phyloP scores from a whole-genome alignment of 2,888 invertebrate genomes.

The Glaucopsyche alexis region DNA sequence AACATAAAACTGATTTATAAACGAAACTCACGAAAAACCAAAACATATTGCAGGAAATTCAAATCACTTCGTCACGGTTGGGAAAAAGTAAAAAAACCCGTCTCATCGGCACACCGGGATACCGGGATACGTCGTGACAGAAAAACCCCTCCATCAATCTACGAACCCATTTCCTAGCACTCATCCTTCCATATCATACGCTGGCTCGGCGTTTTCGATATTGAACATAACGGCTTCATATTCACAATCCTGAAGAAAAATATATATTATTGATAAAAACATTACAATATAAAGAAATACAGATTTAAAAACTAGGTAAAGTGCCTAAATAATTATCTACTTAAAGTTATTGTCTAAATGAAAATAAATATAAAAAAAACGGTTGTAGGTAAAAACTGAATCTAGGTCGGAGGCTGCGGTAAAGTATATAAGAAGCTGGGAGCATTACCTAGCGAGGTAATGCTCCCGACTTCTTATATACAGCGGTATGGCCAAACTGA shows the following conservation, averaged over 20 bases:
- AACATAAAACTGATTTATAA: conserved; percentile 34
- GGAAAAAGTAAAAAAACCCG: conserved; percentile 56
- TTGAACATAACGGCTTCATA: conserved; percentile 54
- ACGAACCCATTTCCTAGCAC: conserved; percentile 62
- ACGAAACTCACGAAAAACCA: conserved; percentile 45
- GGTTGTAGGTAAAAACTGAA: too few relatives aligned
- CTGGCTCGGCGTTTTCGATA: conserved; percentile 55
- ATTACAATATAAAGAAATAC: too few relatives aligned
- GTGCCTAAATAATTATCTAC: too few relatives aligned
- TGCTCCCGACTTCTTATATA: too few relatives aligned
- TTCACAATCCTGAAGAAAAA: conserved; percentile 46
- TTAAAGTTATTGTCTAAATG: too few relatives aligned
- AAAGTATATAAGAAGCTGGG: too few relatives aligned
- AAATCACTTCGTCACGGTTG: conserved; percentile 50
- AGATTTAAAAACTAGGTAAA: too few relatives aligned
- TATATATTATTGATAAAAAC: too few relatives aligned
- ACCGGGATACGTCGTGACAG: conserved; percentile 60
- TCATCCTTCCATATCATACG: conserved; percentile 57
- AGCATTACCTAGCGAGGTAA: too few relatives aligned
- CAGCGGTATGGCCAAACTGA: too few relatives aligned
- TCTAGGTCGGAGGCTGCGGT: too few relatives aligned
- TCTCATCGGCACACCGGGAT: conserved; percentile 53
- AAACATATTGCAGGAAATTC: conserved; percentile 48
- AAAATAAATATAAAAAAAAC: too few relatives aligned
- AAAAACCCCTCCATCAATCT: conserved; percentile 67